These are phyloP conservation scores for Exephanes ischioxanthus DNA, from an alignment of 2,888 invertebrate genomes.

Conservation along the genomic window DNA sequence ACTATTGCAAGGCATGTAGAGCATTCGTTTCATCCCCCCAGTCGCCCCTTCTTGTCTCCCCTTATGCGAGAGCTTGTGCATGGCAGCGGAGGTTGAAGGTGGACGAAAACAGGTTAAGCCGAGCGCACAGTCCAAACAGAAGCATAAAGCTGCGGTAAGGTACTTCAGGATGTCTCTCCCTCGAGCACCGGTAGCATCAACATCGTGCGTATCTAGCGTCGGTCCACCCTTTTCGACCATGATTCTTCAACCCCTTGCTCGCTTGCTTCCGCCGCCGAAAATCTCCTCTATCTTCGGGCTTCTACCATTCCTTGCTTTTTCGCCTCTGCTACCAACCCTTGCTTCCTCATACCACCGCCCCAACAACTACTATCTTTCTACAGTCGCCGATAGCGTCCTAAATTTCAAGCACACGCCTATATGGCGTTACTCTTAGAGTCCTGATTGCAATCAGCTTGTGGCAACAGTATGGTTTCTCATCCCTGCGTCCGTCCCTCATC, in stretches of 20 bases:
- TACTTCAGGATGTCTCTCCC: constrained; percentile 55
- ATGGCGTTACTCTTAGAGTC: constrained; percentile 7
- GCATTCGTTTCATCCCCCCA: constrained; percentile 46
- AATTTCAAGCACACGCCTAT: constrained; percentile 19
- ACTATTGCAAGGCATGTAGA: constrained; percentile 4
- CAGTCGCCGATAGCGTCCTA: neutral
- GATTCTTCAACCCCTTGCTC: constrained; percentile 11
- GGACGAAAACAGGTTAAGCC: constrained; percentile 62
- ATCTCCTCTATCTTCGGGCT: constrained; percentile 38
- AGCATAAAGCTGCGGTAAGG: constrained; percentile 63
- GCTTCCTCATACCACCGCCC: constrained; percentile 1
- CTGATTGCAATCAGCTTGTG: constrained; percentile 11
- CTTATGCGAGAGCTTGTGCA: neutral
- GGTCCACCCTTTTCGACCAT: constrained; percentile 50
- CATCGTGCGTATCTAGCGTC: constrained; percentile 35
- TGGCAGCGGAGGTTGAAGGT: constrained; percentile 36
- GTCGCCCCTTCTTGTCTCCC: neutral
- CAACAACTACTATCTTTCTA: neutral
- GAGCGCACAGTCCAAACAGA: constrained; percentile 66
- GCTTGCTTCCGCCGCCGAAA: constrained; percentile 29
- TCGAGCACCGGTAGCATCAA: constrained; percentile 37
- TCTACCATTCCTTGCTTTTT: constrained; percentile 35
- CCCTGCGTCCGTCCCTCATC: neutral
- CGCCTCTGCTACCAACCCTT: constrained; percentile 7
- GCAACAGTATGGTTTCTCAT: constrained; percentile 23